These are phyloP conservation scores for Chionomys nivalis DNA, from an alignment of 2,113 vertebrate genomes.

Conservation along the genomic window DNA sequence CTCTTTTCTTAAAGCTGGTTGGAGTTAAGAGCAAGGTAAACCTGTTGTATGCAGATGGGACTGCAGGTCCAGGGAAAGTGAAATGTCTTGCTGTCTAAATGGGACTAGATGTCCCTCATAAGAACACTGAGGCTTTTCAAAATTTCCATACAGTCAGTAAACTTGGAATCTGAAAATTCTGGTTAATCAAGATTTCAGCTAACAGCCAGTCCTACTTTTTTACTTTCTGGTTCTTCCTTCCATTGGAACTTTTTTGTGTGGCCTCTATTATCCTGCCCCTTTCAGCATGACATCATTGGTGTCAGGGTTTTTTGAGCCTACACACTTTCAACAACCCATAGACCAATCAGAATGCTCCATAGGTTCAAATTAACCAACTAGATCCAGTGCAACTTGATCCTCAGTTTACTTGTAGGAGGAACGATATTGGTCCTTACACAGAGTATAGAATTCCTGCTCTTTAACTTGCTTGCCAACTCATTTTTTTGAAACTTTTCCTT, in stretches of 20 bases:
- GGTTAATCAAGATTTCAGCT: not conserved
- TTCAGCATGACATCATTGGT: not conserved
- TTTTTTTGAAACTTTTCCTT: not conserved
- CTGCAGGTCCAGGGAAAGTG: not conserved
- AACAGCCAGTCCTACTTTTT: not conserved
- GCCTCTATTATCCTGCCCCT: not conserved
- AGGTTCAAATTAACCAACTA: not conserved
- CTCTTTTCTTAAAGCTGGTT: not conserved
- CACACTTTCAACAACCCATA: not conserved
- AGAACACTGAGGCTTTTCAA: not conserved
- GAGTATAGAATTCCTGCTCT: no score
- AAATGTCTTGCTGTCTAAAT: not conserved
- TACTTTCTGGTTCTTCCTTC: not conserved
- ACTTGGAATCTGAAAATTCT: not conserved
- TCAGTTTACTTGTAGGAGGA: not conserved
- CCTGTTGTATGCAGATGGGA: no score
- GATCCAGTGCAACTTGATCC: not conserved
- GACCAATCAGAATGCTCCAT: no score
- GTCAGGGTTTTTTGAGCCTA: not conserved
- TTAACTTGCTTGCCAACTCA: not conserved
- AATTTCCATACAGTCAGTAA: not conserved
- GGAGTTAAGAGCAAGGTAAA: not conserved
- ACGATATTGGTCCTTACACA: not conserved
- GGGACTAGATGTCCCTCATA: not conserved
- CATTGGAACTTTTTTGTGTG: not conserved